Percentiles rank a stretch among this genome's conserved stretches.
Conservation (phyloP, 2,113 vertebrate species). For the Cyprinodon brontotheroides region DNA sequence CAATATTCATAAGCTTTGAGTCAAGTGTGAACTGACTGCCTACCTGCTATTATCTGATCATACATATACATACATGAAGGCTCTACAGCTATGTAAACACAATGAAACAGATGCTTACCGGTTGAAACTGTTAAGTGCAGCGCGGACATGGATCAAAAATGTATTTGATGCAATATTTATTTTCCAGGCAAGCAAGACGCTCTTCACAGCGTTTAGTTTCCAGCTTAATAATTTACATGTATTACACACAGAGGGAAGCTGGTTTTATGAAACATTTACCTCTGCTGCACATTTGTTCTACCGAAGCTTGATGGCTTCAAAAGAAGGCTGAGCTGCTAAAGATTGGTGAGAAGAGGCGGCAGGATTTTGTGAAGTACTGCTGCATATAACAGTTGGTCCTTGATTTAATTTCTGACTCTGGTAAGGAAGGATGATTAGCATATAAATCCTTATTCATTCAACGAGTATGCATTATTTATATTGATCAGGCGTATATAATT, state of each 20-base stretch:
- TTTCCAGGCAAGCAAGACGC: conserved; percentile 35
- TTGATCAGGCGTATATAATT: too few species aligned
- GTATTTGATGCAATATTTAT: conserved; percentile 44
- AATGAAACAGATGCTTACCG: conserved; percentile 43
- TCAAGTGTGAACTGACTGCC: conserved; percentile 30
- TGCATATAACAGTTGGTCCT: too few species aligned
- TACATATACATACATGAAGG: conserved; percentile 60
- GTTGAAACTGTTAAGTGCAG: conserved; percentile 42
- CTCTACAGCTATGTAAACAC: conserved; percentile 52
- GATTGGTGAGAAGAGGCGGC: too few species aligned
- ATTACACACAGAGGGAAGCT: conserved; percentile 18
- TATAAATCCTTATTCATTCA: too few species aligned
- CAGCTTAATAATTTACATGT: conserved; percentile 29
- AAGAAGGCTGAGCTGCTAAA: too few species aligned
- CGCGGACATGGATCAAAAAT: conserved; percentile 6
- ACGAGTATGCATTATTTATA: too few species aligned
- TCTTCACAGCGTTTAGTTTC: conserved; percentile 17
- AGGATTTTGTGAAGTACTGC: too few species aligned
- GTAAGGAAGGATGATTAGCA: too few species aligned
- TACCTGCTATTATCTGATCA: conserved; percentile 54
- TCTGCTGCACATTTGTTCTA: not conserved
- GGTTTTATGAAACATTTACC: not conserved
- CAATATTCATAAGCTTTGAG: conserved; percentile 64
- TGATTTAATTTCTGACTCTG: too few species aligned
- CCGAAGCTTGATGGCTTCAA: not conserved